Evolutionary conservation across 53 echinoderm and acorn worm genomes (phyloP), one percentile per base, ranked within the genome.

Genomic region (Glandiceps talaboti): DNA sequence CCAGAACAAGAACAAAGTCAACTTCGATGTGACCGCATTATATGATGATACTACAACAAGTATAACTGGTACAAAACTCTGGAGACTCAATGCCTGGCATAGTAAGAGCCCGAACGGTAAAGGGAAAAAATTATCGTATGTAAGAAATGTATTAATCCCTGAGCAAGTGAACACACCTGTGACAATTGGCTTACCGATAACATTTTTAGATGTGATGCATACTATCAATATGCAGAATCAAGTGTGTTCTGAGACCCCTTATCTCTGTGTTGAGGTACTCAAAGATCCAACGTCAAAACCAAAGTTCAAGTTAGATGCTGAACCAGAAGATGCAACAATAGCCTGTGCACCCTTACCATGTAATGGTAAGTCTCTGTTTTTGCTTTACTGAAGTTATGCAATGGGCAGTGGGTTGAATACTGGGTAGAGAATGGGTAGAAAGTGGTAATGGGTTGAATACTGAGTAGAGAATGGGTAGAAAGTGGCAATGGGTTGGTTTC

Each of bases 11-110:
- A 45, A 45, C 64, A 45, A 45, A 20, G 64, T 45, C 64, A 45
- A 6, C 64, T 45, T 45, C 20, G 64, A 45, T 20, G 64, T 45
- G 20, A 45, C 64, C 20, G 64, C 25, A 27, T 78, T 31, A 32
- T 78, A 78, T 32, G 1, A 78, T 78, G 79, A 32, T 78, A 12
- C 73, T 0, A 85, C 85, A 12, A 75, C 78, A 10, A 85, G 83
- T 74, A 88, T 99, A 20, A 76, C 81, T 31, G 99, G 99, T 29
- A 86, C 73, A 26, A 89, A 89, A n/a, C 83, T 99, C 1, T 99
- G 99, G 99, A 77, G 91, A 25, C 87, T 94, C 1, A 89, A 87
- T 27, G 82, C 94, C 75, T 99, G 80, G 45, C 93, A 93, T 29
- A 91, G 91, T 74, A 85, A 79, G 31, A 82, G 87, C 30, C 33